Evolutionary conservation across 2,888 invertebrate species (phyloP).

Genomic region (Pteria penguin): DNA sequence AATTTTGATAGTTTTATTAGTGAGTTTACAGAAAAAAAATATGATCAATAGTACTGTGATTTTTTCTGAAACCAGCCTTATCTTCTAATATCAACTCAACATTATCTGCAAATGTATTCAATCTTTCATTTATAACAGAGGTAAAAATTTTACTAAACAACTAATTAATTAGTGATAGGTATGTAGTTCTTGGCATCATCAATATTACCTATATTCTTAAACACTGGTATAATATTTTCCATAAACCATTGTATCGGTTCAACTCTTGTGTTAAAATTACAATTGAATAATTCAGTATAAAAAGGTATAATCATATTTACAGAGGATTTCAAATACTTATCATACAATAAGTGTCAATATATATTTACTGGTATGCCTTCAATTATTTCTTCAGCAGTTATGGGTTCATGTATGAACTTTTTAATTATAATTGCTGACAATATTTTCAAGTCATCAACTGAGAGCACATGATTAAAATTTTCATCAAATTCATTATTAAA

Average conservation of each 20-base stretch:
- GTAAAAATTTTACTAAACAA: background rate
- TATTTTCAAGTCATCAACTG: background rate
- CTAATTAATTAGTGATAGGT: background rate
- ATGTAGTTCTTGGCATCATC: background rate
- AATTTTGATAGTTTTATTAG: too few species aligned
- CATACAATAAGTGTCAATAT: background rate
- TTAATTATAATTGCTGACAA: background rate
- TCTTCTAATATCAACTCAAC: too few species aligned
- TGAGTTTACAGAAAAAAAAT: too few species aligned
- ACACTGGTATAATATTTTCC: background rate
- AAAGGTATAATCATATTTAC: background rate
- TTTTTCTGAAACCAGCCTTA: too few species aligned
- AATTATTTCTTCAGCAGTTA: background rate
- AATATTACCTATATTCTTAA: background rate
- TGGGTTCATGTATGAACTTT: background rate
- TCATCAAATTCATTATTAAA: constrained; percentile 6
- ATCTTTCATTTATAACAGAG: background rate
- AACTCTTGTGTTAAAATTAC: background rate
- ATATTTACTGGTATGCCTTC: background rate
- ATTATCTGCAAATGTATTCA: too few species aligned
- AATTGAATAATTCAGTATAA: background rate
- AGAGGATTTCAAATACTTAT: background rate
- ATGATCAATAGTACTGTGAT: too few species aligned
- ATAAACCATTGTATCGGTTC: background rate
- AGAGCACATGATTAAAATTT: background rate